Conservation (phyloP, 2,113 vertebrate genomes). For the Larimichthys polyactis region DNA sequence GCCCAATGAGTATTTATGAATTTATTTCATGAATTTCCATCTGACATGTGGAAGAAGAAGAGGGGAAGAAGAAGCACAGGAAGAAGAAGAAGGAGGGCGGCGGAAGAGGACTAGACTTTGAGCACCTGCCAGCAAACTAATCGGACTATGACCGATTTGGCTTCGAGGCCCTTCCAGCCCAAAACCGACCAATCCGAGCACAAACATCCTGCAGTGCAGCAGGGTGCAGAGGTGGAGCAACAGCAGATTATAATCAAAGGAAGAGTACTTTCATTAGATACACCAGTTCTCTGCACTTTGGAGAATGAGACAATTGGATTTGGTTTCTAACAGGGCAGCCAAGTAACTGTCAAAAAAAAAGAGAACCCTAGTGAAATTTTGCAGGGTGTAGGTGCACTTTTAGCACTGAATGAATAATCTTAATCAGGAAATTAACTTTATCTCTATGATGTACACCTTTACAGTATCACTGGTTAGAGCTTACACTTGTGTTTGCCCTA, state of each 20-base stretch:
- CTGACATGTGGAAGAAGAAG: background rate
- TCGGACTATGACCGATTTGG: constrained; percentile 59
- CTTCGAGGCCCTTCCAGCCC: constrained; percentile 23
- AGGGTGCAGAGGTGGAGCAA: background rate
- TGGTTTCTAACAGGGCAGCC: background rate
- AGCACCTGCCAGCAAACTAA: constrained; percentile 60
- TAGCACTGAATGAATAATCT: constrained; percentile 23
- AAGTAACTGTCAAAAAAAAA: constrained; percentile 15
- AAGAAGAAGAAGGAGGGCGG: background rate
- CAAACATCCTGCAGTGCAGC: constrained; percentile 39
- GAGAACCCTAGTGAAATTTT: background rate
- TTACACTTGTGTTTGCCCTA: background rate
- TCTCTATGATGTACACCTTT: background rate
- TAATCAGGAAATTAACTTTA: constrained; percentile 16
- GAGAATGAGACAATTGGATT: constrained; percentile 2
- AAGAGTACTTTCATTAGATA: background rate
- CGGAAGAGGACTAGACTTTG: constrained; percentile 27
- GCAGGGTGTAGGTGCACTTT: background rate
- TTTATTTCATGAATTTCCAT: constrained; percentile 48
- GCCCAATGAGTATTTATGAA: constrained; percentile 19
- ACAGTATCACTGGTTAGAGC: background rate
- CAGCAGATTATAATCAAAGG: constrained; percentile 30
- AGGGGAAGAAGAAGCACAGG: background rate
- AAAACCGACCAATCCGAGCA: constrained; percentile 32
- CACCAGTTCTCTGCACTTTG: background rate